phyloP scores from a whole-genome alignment of 2,797 vertebrate species.

The Petrocephalus schoutedeni region DNA sequence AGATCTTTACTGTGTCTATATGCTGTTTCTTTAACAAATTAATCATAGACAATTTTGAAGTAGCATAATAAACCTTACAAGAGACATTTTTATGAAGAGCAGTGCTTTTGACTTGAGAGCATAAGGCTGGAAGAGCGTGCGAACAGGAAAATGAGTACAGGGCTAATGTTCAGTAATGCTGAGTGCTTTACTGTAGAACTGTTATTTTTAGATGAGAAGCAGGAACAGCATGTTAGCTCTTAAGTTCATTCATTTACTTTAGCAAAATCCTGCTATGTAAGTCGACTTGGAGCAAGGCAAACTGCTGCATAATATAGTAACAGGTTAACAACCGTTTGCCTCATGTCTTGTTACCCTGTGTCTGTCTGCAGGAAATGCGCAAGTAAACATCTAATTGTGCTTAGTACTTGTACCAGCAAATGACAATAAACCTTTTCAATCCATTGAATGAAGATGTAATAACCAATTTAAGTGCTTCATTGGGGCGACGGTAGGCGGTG shows the following conservation, averaged over 20 bases:
- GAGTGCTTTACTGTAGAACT: background rate
- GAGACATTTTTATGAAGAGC: background rate
- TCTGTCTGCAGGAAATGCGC: background rate
- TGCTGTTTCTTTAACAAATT: background rate
- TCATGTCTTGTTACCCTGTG: background rate
- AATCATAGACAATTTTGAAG: background rate
- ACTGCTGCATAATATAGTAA: background rate
- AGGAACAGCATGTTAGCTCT: background rate
- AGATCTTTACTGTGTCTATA: background rate
- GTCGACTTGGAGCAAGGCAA: background rate
- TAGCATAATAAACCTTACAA: background rate
- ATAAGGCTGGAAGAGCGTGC: no score
- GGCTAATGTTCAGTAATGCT: background rate
- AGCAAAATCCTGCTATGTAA: background rate
- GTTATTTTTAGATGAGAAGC: background rate
- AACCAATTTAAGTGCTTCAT: background rate
- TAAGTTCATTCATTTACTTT: background rate
- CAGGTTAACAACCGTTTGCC: background rate
- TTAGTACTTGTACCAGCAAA: background rate
- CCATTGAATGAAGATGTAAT: background rate
- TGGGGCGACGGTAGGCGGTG: background rate
- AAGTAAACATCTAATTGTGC: background rate
- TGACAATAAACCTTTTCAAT: background rate
- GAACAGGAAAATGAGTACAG: background rate
- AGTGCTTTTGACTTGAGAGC: background rate